Percentiles rank a stretch among this genome's conserved stretches.
Evolutionary conservation across 2,113 vertebrate species (phyloP).

Genomic region (Anser cygnoides): DNA sequence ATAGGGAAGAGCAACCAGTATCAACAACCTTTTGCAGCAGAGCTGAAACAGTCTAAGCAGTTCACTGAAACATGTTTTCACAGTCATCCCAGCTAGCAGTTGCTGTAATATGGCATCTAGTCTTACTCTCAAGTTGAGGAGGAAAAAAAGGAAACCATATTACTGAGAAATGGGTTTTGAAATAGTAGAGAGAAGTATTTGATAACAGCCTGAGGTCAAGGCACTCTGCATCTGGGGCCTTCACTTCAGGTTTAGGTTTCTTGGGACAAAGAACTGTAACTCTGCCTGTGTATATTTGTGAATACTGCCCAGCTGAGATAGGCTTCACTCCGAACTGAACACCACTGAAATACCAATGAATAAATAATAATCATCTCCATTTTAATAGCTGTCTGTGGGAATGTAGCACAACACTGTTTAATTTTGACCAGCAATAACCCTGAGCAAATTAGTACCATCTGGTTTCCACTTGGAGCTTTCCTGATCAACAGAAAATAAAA

Average conservation of each 20-base stretch:
- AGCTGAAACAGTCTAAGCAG: background rate
- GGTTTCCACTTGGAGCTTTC: slow-evolving; percentile 25
- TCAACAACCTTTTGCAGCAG: background rate
- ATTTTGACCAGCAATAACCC: slow-evolving; percentile 14
- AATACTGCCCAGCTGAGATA: background rate
- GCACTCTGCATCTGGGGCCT: background rate
- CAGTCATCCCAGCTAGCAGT: background rate
- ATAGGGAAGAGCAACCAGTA: background rate
- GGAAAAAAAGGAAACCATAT: background rate
- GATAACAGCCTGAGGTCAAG: background rate
- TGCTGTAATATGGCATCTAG: background rate
- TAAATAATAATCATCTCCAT: background rate
- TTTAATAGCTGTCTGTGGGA: slow-evolving; percentile 5
- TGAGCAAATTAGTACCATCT: slow-evolving; percentile 48
- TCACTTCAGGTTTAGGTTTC: slow-evolving; percentile 33
- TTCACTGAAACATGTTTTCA: background rate
- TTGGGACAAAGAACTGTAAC: accelerated
- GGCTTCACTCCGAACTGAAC: background rate
- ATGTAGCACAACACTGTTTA: background rate
- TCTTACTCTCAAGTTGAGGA: background rate
- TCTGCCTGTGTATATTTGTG: background rate
- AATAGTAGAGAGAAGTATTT: background rate
- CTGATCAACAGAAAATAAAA: slow-evolving; percentile 10
- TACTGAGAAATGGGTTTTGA: background rate
- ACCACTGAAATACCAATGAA: background rate